phyloP scores from a whole-genome alignment of 2,797 vertebrate species.

The Simalia tracyae region DNA sequence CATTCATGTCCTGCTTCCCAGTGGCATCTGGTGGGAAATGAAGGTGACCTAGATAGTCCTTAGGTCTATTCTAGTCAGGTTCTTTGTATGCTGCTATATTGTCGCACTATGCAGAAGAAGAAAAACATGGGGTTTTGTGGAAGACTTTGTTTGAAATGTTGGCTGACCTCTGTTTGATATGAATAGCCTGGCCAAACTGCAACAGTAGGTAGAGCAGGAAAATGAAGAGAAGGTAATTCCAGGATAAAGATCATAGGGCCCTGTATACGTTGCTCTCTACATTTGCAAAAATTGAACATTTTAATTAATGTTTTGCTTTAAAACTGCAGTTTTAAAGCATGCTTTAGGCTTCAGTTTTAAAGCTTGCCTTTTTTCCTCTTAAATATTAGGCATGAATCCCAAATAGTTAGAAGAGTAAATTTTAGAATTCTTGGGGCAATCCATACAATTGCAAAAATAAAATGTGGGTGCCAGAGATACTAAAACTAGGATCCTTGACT shows the following conservation, averaged over 20 bases:
- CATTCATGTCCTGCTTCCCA: not conserved
- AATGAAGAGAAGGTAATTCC: not conserved
- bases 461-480: slow-evolving; percentile 58
- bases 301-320: slow-evolving; percentile 7
- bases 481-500: slow-evolving; percentile 70
- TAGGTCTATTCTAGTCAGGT: not conserved
- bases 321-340: slow-evolving; percentile 46
- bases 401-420: slow-evolving; percentile 59
- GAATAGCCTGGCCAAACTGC: not conserved
- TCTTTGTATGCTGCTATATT: not conserved
- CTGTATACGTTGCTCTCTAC: not conserved
- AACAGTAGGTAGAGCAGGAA: not conserved
- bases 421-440: slow-evolving; percentile 65
- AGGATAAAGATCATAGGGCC: too few relatives aligned
- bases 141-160: not conserved
- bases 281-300: slow-evolving; percentile 47
- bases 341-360: slow-evolving; percentile 48
- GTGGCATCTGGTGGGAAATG: too few relatives aligned
- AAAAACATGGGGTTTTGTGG: not conserved
- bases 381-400: slow-evolving; percentile 63
- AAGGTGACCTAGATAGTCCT: too few relatives aligned
- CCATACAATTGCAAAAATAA: slow-evolving; percentile 57
- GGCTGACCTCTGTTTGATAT: not conserved
- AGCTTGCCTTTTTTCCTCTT: slow-evolving; percentile 62
- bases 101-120: not conserved